phyloP scores from a whole-genome alignment of 2,888 invertebrate genomes.

The Dyspetes luteomarginatus region DNA sequence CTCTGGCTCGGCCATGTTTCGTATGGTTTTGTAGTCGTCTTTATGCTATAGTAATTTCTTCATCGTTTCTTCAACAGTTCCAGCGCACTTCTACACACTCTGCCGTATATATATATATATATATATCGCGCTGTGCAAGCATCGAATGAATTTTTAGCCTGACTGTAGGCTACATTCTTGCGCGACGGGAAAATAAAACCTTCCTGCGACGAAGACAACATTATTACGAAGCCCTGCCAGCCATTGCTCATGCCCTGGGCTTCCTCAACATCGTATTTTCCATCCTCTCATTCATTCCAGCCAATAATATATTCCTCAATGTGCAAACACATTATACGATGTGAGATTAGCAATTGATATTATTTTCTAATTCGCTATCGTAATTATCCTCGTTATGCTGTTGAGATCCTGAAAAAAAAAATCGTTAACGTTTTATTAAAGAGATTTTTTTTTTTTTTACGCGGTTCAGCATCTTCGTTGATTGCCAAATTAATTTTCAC shows the following conservation, averaged over 20 bases:
- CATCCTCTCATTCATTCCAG: conserved; percentile 57
- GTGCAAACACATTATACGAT: too few relatives aligned
- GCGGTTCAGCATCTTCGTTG: too few relatives aligned
- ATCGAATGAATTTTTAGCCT: conserved; percentile 80
- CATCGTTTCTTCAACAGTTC: conserved; percentile 47
- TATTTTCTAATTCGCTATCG: too few relatives aligned
- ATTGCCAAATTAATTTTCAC: too few relatives aligned
- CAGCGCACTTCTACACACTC: conserved; percentile 21
- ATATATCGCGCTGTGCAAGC: conserved; percentile 79
- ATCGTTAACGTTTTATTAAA: too few relatives aligned
- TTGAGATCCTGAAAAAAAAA: too few relatives aligned
- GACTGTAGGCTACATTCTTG: conserved; percentile 83
- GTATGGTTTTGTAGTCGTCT: conserved; percentile 57
- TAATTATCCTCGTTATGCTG: too few relatives aligned
- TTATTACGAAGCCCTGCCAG: conserved; percentile 82
- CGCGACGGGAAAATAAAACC: conserved; percentile 82
- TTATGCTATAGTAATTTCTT: conserved; percentile 46
- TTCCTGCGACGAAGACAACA: conserved; percentile 82
- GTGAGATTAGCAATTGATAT: too few relatives aligned
- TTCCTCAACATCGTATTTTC: conserved; percentile 77
- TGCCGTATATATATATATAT: too few relatives aligned
- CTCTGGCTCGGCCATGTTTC: conserved; percentile 38
- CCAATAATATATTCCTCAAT: too few relatives aligned
- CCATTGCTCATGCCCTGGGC: conserved; percentile 82
- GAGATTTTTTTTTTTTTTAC: too few relatives aligned